Evolutionary conservation across 2,888 invertebrate species (phyloP), one percentile per base, ranked within the genome.

Genomic region (Eilema caniola): DNA sequence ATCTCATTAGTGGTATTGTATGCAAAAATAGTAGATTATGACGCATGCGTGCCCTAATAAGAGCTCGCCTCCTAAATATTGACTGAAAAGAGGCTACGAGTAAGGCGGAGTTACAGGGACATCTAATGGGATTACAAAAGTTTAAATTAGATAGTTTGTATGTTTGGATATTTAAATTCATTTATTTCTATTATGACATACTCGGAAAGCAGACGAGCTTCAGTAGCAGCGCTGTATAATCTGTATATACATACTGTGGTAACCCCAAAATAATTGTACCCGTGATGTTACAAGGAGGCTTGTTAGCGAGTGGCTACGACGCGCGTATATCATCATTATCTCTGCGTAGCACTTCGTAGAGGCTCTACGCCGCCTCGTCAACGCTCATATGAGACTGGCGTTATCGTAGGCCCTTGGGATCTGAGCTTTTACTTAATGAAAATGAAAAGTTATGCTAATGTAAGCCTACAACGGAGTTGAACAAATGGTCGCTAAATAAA

Each of bases 301-400:
- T 71, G 66, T 70, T 61, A 66, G 67, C 24, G 33, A 67, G 28
- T 57, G n/a, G 68, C 75, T 67, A 53, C 67, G 25, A 24, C 28
- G 69, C 31, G 37, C 56, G 66, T 70, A 68, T 62, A 66, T 80
- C 71, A 67, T 71, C 63, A 59, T 62, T 70, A 67, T 20, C 57
- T 14, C 25, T 20, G 56, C 23, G 62, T 73, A 66, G 61, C 67
- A 66, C 72, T 66, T 72, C 77, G 82, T 77, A 79, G 74, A 68
- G 64, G 31, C 69, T 72, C 76, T 76, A 72, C 74, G 69, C 25
- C 62, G 71, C 61, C 66, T 68, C 56, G 41, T 67, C 73, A 70
- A 71, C 60, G 20, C 65, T 57, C 47, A 33, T 56, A 41, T 69
- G 47, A 63, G 57, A 67, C 64, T 24, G 23, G 59, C 67, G 37